These are phyloP conservation scores for Musca domestica DNA, from an alignment of 1,140 invertebrate species.

Conservation along the genomic window DNA sequence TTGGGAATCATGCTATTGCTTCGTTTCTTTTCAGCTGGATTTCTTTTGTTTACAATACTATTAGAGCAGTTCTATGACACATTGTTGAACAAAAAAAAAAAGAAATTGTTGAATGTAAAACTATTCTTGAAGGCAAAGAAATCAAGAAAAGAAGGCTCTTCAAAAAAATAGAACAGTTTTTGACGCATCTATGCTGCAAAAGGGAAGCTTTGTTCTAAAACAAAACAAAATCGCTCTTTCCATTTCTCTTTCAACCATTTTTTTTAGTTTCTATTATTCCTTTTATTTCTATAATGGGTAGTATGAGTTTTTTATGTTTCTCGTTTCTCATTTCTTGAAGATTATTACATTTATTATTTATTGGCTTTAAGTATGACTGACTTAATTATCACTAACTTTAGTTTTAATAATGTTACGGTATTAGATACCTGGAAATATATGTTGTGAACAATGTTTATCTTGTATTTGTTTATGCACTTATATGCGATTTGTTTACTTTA, in stretches of 20 bases:
- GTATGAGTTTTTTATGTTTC: background rate
- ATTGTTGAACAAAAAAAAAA: too few species aligned
- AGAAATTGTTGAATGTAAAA: too few species aligned
- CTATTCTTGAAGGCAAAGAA: too few species aligned
- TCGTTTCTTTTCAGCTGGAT: too few species aligned
- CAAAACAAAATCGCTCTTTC: background rate
- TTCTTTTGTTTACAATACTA: too few species aligned
- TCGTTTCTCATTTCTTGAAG: background rate
- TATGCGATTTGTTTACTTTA: too few species aligned
- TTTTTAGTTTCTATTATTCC: background rate
- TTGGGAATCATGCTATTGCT: too few species aligned
- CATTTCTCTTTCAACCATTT: background rate
- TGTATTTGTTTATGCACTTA: too few species aligned
- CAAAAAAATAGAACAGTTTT: too few species aligned
- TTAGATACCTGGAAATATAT: slow-evolving; percentile 3
- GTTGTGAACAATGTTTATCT: background rate
- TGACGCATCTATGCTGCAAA: too few species aligned
- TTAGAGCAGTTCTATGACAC: too few species aligned
- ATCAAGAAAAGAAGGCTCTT: too few species aligned
- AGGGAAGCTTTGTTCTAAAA: background rate
- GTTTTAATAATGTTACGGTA: background rate
- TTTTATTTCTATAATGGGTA: background rate
- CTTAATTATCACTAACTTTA: slow-evolving; percentile 19
- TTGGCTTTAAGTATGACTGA: background rate
- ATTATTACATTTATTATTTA: background rate